Base-by-base conservation (phyloP, 2,797 vertebrate genomes). In the Huso huso region DNA sequence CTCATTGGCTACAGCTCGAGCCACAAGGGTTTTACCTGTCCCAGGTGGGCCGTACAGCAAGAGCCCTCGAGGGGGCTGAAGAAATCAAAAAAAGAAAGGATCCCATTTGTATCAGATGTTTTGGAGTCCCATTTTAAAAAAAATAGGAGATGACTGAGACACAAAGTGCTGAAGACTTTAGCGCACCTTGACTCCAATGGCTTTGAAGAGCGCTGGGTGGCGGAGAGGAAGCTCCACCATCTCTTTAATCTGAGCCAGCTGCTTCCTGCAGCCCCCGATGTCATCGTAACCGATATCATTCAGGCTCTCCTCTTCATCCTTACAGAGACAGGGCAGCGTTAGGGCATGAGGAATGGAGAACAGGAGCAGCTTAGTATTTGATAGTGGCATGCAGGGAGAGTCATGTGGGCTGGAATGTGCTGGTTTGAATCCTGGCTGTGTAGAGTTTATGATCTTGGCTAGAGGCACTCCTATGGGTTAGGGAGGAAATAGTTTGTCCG, bases 1-100 rank as follows among this genome's bases (percentile, higher is more conserved):
- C 73, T 90, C 88, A 18, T 89, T 90, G 76, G 88, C 88, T 3
- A 90, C 88, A 10, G 88, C 88, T 10, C 88, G 81, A 6, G 88
- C 88, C 66, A 90, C 87, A 51, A 90, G 79, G 12, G 88, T 90
- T 71, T 90, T 90, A 11, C 87, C 88, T 12, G 87, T 91, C 12
- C 88, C 87, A 15, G 88, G 87, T 8, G 88, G 88, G 4, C 88
- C 88, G 0, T 90, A 90, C 37, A 90, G 79, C 65, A 90, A 78
- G 71, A 90, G 89, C 0, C 89, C 88, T 68, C 88, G 83, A 37
- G 88, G 88, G 9, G 88, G 87, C 87, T 89, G 77, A 65, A 57
- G 51, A 62, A 66, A 61, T 12, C 9, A 60, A 60, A 49, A 58
- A 65, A 7, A 13, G 59, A 6, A 51, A 18, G 1, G 52, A 51